Conservation (phyloP, 2,113 vertebrate genomes). For the Carollia perspicillata region DNA sequence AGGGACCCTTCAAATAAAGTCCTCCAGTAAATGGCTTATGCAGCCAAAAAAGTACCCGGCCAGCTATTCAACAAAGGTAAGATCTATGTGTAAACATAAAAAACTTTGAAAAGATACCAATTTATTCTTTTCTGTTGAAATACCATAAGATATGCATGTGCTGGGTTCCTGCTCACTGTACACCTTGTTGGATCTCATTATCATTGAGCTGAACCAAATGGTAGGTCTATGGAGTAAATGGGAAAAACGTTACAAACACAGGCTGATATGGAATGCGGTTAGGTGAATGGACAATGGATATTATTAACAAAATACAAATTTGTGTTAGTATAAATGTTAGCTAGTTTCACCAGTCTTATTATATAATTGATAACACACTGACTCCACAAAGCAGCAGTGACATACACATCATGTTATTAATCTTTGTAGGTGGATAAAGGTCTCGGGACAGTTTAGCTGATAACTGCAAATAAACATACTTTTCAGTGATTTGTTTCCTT, state of each 20-base stretch:
- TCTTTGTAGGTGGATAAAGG: background rate
- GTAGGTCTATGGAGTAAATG: background rate
- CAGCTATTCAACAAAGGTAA: too few relatives aligned
- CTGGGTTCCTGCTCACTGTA: background rate
- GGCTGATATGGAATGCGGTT: background rate
- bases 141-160: background rate
- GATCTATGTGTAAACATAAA: too few relatives aligned
- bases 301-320: background rate
- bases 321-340: background rate
- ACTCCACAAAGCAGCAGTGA: background rate
- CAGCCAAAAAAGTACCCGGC: too few relatives aligned
- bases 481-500: background rate
- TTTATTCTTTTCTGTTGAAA: background rate
- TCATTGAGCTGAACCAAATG: background rate
- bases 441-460: background rate
- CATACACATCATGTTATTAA: background rate
- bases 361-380: background rate
- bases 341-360: slow-evolving; percentile 7
- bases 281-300: background rate
- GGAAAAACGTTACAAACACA: background rate
- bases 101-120: background rate
- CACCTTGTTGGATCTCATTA: background rate
- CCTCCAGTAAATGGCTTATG: too few relatives aligned
- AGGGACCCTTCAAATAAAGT: background rate
- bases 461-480: background rate